A percentile compares a stretch with the other conserved stretches of the same genome.
Evolutionary conservation across 2,797 vertebrate genomes (phyloP).

Genomic region (Rhabdophis nuchalis): DNA sequence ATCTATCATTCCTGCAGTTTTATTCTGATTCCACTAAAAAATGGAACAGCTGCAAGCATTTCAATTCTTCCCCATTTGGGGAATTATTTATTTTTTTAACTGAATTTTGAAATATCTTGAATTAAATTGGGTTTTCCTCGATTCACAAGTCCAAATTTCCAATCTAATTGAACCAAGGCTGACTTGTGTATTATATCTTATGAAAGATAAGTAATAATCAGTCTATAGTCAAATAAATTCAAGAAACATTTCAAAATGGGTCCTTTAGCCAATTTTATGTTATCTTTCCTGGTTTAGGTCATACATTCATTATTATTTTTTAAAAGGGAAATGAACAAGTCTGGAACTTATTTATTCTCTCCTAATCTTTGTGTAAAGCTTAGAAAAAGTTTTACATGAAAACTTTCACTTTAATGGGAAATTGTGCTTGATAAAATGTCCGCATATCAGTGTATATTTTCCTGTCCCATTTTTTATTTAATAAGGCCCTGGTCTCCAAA

Average conservation of each 20-base stretch:
- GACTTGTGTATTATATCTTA: not conserved
- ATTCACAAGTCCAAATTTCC: not conserved
- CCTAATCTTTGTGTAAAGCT: slow-evolving; percentile 28
- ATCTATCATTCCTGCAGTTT: not conserved
- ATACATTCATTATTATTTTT: not conserved
- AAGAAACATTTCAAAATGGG: not conserved
- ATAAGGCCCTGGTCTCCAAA: slow-evolving; percentile 54
- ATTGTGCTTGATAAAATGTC: slow-evolving; percentile 39
- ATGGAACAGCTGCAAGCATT: not conserved
- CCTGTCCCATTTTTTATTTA: slow-evolving; percentile 60
- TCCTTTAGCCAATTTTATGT: not conserved
- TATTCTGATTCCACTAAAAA: not conserved
- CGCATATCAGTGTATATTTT: slow-evolving; percentile 37
- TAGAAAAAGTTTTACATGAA: slow-evolving; percentile 12
- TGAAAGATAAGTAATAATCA: not conserved
- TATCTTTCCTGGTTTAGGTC: not conserved
- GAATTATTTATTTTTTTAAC: not conserved
- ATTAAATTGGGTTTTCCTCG: not conserved
- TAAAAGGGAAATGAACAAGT: not conserved
- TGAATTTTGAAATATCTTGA: not conserved
- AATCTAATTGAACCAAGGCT: not conserved
- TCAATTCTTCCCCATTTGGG: not conserved
- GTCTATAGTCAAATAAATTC: not conserved
- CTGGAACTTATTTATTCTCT: slow-evolving; percentile 17
- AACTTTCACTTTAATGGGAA: slow-evolving; percentile 47